A percentile compares a stretch with the other conserved stretches of the same genome.
These are phyloP conservation scores for Pipistrellus kuhlii DNA, from an alignment of 2,797 vertebrate species.

Conservation along the genomic window DNA sequence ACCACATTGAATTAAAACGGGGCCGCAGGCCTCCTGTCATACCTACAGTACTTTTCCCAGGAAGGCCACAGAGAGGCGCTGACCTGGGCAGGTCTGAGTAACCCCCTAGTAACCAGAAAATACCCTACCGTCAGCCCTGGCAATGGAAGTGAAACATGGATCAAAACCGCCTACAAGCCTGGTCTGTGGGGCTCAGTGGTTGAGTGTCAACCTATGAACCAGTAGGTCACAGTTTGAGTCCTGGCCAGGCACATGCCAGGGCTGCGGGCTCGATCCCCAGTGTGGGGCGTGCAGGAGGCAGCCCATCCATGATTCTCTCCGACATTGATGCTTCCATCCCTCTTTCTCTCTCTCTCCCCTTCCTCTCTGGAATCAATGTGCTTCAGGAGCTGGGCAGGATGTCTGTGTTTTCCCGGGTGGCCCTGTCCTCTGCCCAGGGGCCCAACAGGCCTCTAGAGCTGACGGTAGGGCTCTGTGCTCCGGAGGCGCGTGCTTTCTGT, in stretches of 20 bases:
- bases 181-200: too few relatives aligned
- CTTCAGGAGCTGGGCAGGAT: background rate
- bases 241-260: too few relatives aligned
- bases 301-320: too few relatives aligned
- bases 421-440: background rate
- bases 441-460: conserved; percentile 36
- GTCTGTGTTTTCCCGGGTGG: background rate
- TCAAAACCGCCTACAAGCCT: background rate
- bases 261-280: too few relatives aligned
- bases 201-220: too few relatives aligned
- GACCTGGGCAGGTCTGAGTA: background rate
- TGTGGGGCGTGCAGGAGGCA: too few relatives aligned
- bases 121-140: background rate
- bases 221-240: too few relatives aligned
- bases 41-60: background rate
- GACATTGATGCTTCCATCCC: too few relatives aligned
- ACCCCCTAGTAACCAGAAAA: background rate
- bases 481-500: conserved; percentile 5
- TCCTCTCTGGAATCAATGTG: too few relatives aligned
- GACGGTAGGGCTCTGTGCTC: conserved; percentile 43
- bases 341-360: too few relatives aligned
- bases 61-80: background rate
- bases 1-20: background rate
- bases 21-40: background rate
- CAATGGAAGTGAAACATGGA: background rate